phyloP scores from a whole-genome alignment of 2,797 vertebrate species.

The Alectoris magna region DNA sequence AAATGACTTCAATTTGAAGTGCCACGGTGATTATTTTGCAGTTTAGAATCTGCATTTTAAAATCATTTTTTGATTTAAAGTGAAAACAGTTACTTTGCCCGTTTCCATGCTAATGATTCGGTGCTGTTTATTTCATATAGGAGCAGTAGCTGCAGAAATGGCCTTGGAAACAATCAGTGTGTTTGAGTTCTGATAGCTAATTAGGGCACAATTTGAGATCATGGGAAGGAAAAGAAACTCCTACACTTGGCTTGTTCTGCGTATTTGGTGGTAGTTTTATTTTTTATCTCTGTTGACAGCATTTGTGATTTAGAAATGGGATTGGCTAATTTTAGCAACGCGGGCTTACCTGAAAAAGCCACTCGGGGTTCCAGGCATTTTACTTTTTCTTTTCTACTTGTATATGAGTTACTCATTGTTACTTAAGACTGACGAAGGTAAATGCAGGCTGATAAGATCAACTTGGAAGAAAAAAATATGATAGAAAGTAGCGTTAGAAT shows the following conservation, averaged over 20 bases:
- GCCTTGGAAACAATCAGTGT: background rate
- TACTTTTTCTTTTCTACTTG: slow-evolving; percentile 11
- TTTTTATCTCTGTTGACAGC: slow-evolving; percentile 34
- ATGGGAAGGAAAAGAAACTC: background rate
- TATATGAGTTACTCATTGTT: slow-evolving; percentile 2
- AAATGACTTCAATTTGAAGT: background rate
- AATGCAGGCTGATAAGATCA: slow-evolving; percentile 24
- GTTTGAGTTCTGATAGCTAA: background rate
- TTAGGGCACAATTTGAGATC: background rate
- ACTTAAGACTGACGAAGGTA: slow-evolving; percentile 12
- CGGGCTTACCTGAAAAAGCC: slow-evolving; percentile 26
- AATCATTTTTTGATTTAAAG: background rate
- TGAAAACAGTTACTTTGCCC: background rate
- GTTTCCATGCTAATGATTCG: background rate
- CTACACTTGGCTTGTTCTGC: background rate
- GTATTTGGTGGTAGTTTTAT: background rate
- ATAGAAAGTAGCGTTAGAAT: background rate
- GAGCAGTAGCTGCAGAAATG: background rate
- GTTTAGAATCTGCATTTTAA: background rate
- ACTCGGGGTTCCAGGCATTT: slow-evolving; percentile 28
- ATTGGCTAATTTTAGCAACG: slow-evolving; percentile 30
- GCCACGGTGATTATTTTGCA: background rate
- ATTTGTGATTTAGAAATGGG: slow-evolving; percentile 20
- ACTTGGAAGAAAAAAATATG: background rate
- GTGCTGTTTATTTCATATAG: background rate